Evolutionary conservation across 2,113 vertebrate species (phyloP), one percentile per base, ranked within the genome.

Genomic region (Albula goreensis): DNA sequence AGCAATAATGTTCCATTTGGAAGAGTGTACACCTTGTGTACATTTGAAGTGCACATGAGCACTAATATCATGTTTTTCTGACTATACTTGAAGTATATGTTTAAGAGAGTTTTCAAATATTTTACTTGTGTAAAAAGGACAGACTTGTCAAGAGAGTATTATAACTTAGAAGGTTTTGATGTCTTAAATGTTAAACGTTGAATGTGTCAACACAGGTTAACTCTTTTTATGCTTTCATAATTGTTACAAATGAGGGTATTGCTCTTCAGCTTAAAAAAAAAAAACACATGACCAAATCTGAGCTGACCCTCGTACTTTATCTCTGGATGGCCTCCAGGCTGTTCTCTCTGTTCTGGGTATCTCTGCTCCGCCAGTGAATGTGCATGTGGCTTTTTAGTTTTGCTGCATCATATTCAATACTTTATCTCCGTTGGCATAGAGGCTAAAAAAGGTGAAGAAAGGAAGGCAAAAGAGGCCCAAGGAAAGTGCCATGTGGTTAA

Each of bases 371-470:
- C 70, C 80, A n/a, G 70, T 53, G 15, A 19, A 50, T 49, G 85
- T 49, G 41, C 8, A 60, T 74, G 79, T 86, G 13, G 50, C 12
- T 79, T 74, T 60, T 50, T 52, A 51, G 22, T 92, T 90, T 86
- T 88, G 90, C 90, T 12, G 10, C 88, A 91, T 92, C 93, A 92
- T 80, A 77, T 57, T 74, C 74, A 9, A 13, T 52, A 6, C 53
- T 91, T 91, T 90, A 92, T 93, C 92, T 93, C 82, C 50, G 50
- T 83, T 84, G 87, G 88, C 84, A 90, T 87, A 86, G 86, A 84
- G 90, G 89, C 80, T 83, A 82, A 87, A 89, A 78, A 81, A 83
- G 60, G 15, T 84, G 85, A 80, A 81, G 50, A 86, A 87, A 89
- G 90, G 88, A 90, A 91, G 86, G 22, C n/a, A 89, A 86, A 87